Base-by-base conservation (phyloP, 1,140 invertebrate genomes). In the Hycleus phaleratus region DNA sequence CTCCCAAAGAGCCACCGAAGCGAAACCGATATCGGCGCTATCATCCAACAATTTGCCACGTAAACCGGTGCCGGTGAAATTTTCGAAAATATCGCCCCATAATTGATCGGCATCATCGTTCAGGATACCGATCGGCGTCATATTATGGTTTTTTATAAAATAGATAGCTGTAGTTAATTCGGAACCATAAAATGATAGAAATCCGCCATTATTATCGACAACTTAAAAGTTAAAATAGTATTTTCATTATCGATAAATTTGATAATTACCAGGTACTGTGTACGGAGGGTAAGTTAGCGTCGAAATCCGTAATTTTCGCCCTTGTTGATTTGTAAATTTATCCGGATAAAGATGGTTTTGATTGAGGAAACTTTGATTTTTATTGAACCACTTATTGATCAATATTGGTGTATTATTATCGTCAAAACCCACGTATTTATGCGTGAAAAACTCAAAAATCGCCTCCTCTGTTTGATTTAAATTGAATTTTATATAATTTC, bases 61-160 rank as follows among this genome's bases (percentile, higher is more conserved):
- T 32, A 82, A 69, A 3, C 81, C 81, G 50, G 77, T 75, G 38
- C 80, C 81, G 8, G 79, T 79, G 52, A 75, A 70, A 62, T 83
- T 82, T 12, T 78, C 74, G 61, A 75, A 81, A 49, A 82, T 77
- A 59, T 79, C 75, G 4, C 81, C 81, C 81, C 81, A 83, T 66
- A 79, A 69, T 24, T 78, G 70, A 24, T 68, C 68, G 49, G 79
- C 74, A 46, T 75, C 71, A 10, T 81, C 63, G 18, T 18, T 18
- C 18, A 18, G 18, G 32, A 81, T 67, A 62, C 74, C 67, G 18
- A 76, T 61, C 0, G 75, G 73, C 40, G 78, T 81, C 62, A 80
- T 78, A 49, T 78, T 72, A 74, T 76, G 75, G 49, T 76, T 77
- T 48, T 59, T 61, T 46, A 68, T 69, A 63, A 71, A 76, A 50